These are phyloP conservation scores for Blennius ocellaris DNA, from an alignment of 2,113 vertebrate species.

Conservation along the genomic window DNA sequence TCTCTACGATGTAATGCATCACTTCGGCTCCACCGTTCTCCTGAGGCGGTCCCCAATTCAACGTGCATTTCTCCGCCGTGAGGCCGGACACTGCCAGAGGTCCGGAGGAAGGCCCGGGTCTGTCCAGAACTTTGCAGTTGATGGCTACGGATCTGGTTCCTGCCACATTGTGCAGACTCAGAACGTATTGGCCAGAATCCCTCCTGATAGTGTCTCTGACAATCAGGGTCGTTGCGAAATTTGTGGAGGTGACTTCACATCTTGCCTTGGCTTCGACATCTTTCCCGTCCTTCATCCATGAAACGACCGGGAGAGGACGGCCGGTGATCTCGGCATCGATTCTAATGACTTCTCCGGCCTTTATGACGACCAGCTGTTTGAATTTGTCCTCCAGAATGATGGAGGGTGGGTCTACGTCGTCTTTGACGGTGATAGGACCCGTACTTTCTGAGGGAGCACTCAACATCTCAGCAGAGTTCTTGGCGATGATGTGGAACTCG, in stretches of 20 bases:
- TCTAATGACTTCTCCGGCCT: constrained; percentile 93
- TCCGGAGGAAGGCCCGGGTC: constrained; percentile 94
- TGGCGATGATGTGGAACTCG: constrained; percentile 95
- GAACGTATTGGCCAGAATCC: constrained; percentile 94
- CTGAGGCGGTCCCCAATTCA: constrained; percentile 94
- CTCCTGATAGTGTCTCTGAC: constrained; percentile 92
- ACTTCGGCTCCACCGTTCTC: constrained; percentile 97
- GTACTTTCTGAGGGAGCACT: constrained; percentile 94
- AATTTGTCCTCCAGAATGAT: constrained; percentile 95
- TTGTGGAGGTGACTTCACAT: constrained; percentile 92
- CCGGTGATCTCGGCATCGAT: constrained; percentile 95
- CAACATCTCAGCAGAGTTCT: constrained; percentile 91
- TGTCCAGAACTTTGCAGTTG: constrained; percentile 96
- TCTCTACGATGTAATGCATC: constrained; percentile 96
- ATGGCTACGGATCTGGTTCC: constrained; percentile 92
- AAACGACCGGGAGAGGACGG: constrained; percentile 92
- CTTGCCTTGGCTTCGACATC: constrained; percentile 95
- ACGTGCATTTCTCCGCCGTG: constrained; percentile 94
- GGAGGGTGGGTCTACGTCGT: constrained; percentile 94
- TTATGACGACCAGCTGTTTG: constrained; percentile 90
- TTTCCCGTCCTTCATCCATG: constrained; percentile 95
- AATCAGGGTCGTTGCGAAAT: constrained; percentile 86
- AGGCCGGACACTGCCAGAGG: constrained; percentile 91
- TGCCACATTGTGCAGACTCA: constrained; percentile 95
- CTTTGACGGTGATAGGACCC: constrained; percentile 95